phyloP scores from a whole-genome alignment of 2,797 vertebrate genomes.

The Onychomys arenicola region DNA sequence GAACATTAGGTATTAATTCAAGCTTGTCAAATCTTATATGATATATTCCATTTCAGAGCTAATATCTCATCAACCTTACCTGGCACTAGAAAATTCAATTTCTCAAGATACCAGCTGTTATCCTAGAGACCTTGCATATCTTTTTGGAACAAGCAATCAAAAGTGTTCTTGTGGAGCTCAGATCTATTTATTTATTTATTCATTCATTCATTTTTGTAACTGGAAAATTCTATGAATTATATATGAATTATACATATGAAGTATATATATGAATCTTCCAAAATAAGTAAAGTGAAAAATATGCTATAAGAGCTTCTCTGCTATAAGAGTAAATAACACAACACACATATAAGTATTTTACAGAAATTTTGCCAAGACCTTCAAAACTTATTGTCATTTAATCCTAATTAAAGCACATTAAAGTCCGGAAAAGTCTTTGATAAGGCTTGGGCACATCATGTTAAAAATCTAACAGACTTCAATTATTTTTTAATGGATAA shows the following conservation, averaged over 20 bases:
- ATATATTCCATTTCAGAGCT: slow-evolving; percentile 74
- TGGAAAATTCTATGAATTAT: slow-evolving; percentile 49
- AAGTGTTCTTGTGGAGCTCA: slow-evolving; percentile 43
- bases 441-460: neutral
- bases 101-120: slow-evolving; percentile 71
- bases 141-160: slow-evolving; percentile 68
- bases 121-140: slow-evolving; percentile 65
- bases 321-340: slow-evolving; percentile 4
- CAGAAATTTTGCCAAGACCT: neutral
- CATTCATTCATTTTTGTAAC: neutral
- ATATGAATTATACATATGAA: slow-evolving; percentile 15
- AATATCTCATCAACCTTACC: slow-evolving; percentile 76
- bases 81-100: slow-evolving; percentile 79
- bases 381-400: neutral
- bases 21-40: slow-evolving; percentile 76
- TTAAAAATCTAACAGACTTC: neutral
- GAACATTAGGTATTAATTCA: slow-evolving; percentile 77
- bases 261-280: neutral
- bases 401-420: neutral
- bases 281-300: slow-evolving; percentile 48
- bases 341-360: neutral
- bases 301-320: neutral
- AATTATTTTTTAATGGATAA: slow-evolving; percentile 29
- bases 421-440: neutral
- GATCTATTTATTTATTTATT: neutral